Evolutionary conservation across 2,888 invertebrate genomes (phyloP).

Genomic region (Onthophagus sagittarius): DNA sequence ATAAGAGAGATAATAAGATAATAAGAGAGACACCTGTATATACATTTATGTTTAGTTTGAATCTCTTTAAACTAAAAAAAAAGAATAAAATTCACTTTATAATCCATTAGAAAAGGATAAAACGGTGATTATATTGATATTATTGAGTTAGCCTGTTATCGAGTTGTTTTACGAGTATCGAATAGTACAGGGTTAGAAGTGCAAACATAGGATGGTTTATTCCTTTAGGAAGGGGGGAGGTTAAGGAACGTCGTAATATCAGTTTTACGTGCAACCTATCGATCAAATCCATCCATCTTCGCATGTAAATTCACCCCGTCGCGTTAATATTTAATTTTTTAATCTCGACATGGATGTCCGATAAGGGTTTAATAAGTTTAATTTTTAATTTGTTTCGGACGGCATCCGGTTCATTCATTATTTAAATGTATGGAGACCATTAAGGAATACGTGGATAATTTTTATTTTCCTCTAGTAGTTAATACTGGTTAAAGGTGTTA

Average conservation of each 20-base stretch:
- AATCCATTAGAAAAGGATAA: not conserved
- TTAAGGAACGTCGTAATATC: slow-evolving; percentile 21
- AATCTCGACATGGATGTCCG: slow-evolving; percentile 21
- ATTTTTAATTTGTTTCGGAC: slow-evolving; percentile 11
- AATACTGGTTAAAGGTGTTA: too few relatives aligned
- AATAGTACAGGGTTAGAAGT: not conserved
- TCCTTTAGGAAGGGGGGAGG: not conserved
- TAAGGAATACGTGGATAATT: not conserved
- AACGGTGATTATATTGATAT: too few relatives aligned
- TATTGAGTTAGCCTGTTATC: too few relatives aligned
- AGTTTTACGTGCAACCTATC: slow-evolving; percentile 18
- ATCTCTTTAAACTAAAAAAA: too few relatives aligned
- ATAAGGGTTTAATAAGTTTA: slow-evolving; percentile 3
- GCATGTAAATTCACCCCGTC: slow-evolving; percentile 20
- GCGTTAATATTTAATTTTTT: slow-evolving; percentile 32
- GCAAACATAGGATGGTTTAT: not conserved
- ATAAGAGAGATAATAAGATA: too few relatives aligned
- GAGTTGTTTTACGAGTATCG: not conserved
- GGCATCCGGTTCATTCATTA: not conserved
- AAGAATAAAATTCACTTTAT: not conserved
- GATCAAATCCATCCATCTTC: slow-evolving; percentile 28
- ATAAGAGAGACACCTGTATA: too few relatives aligned
- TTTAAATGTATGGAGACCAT: not conserved
- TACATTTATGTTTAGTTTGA: too few relatives aligned
- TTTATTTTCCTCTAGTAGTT: not conserved